Evolutionary conservation across 2,113 vertebrate species (phyloP), one percentile per base, ranked within the genome.

Genomic region (Australoheros scitulus): DNA sequence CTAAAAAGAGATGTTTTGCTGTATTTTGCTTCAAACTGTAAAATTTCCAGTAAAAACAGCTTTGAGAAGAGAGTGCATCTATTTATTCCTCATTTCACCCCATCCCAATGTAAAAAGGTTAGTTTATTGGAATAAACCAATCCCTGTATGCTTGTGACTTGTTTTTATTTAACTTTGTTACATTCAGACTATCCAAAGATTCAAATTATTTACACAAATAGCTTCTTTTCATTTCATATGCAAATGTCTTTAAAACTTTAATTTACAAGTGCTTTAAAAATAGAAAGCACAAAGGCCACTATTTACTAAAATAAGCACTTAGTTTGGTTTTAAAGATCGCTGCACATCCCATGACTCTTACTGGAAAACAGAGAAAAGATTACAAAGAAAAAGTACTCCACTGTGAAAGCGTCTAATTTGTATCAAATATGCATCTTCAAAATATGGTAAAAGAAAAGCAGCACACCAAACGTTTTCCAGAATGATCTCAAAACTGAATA

Each of bases 121-220:
- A 79, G 87, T 79, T 88, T 86, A 58, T 87, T 86, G 88, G 82
- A 94, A 93, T 94, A 94, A 94, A 94, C 82, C 75, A 47, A 61
- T 59, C 68, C 38, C 72, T 82, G 61, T 81, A 83, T 80, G 80
- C 55, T 63, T 43, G 50, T 10, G 1, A 38, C 59, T 82, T 82
- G 47, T 86, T 88, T 87, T 85, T 81, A 80, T 89, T 80, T 2
- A 9, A 34, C 59, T 43, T 60, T 18, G 29, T 61, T 41, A 77
- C 68, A 77, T 75, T 88, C 11, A 2, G 70, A 58, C 10, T 55
- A 13, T 38, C 34, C 41, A 41, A 43, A 58, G 32, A 61, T 26
- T 20, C 70, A 72, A 61, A 17, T 60, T 2, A 74, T 80, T 89
- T 64, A 75, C 63, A 84, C 1, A 9, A 0, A 1, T 47, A 47